Base-by-base conservation (phyloP, 2,113 vertebrate species). In the Craseonycteris thonglongyai region DNA sequence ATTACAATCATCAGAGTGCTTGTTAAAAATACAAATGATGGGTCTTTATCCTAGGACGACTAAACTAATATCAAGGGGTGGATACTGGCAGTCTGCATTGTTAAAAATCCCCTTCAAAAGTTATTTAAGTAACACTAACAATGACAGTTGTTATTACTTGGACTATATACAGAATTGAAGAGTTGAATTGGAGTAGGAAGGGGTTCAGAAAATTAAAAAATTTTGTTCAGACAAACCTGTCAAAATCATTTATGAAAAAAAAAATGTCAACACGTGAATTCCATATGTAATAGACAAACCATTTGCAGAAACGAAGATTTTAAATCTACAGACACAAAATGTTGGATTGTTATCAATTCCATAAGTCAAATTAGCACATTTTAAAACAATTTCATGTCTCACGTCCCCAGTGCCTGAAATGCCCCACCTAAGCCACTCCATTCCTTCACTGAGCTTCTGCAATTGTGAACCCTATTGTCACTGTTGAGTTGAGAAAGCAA, bases 191-290 rank as follows among this genome's bases (percentile, higher is more conserved):
- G 16, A 7, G 5, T n/a, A 18, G 19, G 24, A 35, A n/a, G 19
- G 22, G 42, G 16, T 54, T 81, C 33, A 42, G 71, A 92, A 69
- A 84, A 88, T 84, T 75, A 26, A 24, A 79, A 81, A 81, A 56
- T 24, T 61, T 87, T 49, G 10, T 28, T 2, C 8, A 89, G 69
- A 2, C 11, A 90, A 30, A 69, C 88, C 21, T 88, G 78, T 94
- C 81, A 76, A 94, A 97, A 69, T 76, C 35, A 72, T 72, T 90
- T 90, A 40, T 76, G 47, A 71, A 84, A 84, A 79, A 89, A 63
- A 21, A 63, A 21, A 24, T 63, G 26, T 42, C 22, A 54, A 30
- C 45, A 61, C 13, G 30, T 15, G 4, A 93, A 42, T 22, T 89
- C 16, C 11, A 33, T 22, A 13, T 21, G 45, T 2, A 63, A 91